Base-by-base conservation (phyloP, 2,113 vertebrate species). In the Anarrhichthys ocellatus region DNA sequence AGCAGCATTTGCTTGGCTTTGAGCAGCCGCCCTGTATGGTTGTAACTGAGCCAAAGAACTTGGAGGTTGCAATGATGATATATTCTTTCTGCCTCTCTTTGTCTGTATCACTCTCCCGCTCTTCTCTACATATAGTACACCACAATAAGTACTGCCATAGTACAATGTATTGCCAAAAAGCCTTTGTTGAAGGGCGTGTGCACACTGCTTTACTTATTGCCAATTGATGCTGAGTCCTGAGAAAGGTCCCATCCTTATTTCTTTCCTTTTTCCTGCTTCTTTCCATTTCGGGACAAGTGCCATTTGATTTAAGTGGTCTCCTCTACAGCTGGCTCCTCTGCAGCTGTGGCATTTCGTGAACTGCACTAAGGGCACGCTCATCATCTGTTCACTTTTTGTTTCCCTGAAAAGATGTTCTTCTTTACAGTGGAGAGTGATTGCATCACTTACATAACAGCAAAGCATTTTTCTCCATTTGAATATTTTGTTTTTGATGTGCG, bases 41-140 rank as follows among this genome's bases (percentile, higher is more conserved):
- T 85, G 78, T 29, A 87, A 84, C 80, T 86, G 88, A 94, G 91
- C 92, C 93, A 93, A 94, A 95, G 89, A 93, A 84, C 73, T 64
- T 52, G 73, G 73, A 74, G 79, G 64, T 85, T 86, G 66, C 38
- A 68, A 48, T 73, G 42, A 78, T 70, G 48, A 59, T 40, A 74
- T 66, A 69, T 67, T 67, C 0, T 59, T 38, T 69, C 44, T n/a
- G 32, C 27, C 24, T 66, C 27, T 69, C 44, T 77, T 66, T 83
- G 34, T 78, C 73, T 42, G 32, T 73, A 17, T 80, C 22, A 11
- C 72, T 77, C 73, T 67, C 58, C 61, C 64, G 63, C 71, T 44
- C 63, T 77, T 83, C 70, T 78, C 66, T 29, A 84, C 48, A 82
- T 78, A 61, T 78, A 73, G 63, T 72, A 56, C 54, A 82, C 72